Base-by-base conservation (phyloP, 1,140 invertebrate species). In the Samia ricini region DNA sequence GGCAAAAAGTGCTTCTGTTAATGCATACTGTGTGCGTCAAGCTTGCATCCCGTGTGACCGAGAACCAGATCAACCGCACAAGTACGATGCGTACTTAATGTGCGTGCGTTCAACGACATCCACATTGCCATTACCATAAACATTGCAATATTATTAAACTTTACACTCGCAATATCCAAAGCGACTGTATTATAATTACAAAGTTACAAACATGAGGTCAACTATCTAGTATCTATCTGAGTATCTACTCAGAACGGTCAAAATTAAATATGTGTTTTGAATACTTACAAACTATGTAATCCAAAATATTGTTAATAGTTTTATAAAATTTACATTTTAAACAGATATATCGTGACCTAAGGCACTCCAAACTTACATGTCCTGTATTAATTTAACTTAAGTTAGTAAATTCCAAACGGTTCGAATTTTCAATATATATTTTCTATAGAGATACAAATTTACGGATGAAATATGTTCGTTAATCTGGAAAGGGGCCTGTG, bases 1-100 rank as follows among this genome's bases (percentile, higher is more conserved):
- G 68, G 29, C 55, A 57, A 66, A 49, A 50, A 69, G 63, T 60
- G 63, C 61, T 67, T 64, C 64, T 66, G 64, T 67, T 69, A 71
- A 73, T 74, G 77, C 72, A 79, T 74, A 69, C 66, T 74, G 74
- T 67, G 74, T 78, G 70, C 69, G 62, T 72, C 68, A 62, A 54
- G 57, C 26, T 51, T 48, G 4, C 67, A 59, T 62, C 64, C 68
- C 76, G 71, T 79, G 76, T 61, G 76, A 79, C 71, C 69, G 64
- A 63, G 66, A 70, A 74, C 73, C 69, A 59, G 69, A 60, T 52
- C 48, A 56, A 54, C 15, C 55, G 21, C 49, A 56, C 60, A 52
- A 67, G 36, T 48, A 51, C 42, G 52, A 42, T 57, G 22, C 33
- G 56, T 33, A 56, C 23, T 56, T 56, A 29, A 52, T 52, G 51